Evolutionary conservation across 2,888 invertebrate genomes (phyloP).

Genomic region (Isoperla grammatica): DNA sequence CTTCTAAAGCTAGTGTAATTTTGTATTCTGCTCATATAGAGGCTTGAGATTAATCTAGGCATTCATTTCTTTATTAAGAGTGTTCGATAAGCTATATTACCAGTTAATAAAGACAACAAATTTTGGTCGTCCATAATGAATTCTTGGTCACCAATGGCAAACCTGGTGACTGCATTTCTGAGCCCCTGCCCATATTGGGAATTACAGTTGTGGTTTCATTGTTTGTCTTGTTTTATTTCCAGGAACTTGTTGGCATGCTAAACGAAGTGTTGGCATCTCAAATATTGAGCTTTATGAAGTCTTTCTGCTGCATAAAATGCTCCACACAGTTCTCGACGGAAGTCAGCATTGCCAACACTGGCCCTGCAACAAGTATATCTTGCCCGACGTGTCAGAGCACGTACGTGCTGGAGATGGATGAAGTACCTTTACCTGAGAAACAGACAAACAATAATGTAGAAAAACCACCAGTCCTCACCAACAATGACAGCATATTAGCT

Average conservation of each 20-base stretch:
- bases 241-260: slow-evolving; percentile 44
- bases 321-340: slow-evolving; percentile 54
- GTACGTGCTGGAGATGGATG: slow-evolving; percentile 50
- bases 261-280: slow-evolving; percentile 46
- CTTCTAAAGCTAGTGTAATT: too few relatives aligned
- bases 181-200: too few relatives aligned
- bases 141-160: too few relatives aligned
- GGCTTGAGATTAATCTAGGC: too few relatives aligned
- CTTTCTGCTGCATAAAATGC: slow-evolving; percentile 54
- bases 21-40: too few relatives aligned
- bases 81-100: too few relatives aligned
- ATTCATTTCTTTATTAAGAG: too few relatives aligned
- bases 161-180: too few relatives aligned
- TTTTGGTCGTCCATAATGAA: too few relatives aligned
- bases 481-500: background rate
- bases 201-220: too few relatives aligned
- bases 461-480: background rate
- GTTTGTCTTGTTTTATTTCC: slow-evolving; percentile 11
- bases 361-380: slow-evolving; percentile 37
- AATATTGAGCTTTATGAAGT: slow-evolving; percentile 38
- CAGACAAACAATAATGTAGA: background rate
- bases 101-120: too few relatives aligned
- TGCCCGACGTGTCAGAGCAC: slow-evolving; percentile 58
- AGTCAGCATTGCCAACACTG: slow-evolving; percentile 34
- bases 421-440: slow-evolving; percentile 38